Evolutionary conservation across 2,797 vertebrate species (phyloP).

Genomic region (Lepus townsendii): DNA sequence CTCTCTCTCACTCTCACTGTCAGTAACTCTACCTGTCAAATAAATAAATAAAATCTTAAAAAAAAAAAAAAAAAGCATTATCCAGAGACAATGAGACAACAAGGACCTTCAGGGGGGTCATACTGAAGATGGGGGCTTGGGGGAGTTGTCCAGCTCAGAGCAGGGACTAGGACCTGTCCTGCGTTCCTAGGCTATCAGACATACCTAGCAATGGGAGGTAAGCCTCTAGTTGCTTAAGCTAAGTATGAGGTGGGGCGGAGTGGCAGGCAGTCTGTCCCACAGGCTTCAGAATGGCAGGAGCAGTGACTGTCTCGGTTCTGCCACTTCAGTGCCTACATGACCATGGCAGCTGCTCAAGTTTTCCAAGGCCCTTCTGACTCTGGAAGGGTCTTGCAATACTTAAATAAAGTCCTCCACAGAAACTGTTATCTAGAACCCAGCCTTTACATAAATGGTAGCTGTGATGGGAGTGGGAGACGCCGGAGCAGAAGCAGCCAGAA

Average conservation of each 20-base stretch:
- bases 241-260: neutral
- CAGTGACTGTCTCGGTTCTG: neutral
- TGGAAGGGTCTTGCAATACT: neutral
- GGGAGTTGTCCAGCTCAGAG: neutral
- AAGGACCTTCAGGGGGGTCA: neutral
- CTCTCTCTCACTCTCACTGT: no score
- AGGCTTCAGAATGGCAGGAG: neutral
- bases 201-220: neutral
- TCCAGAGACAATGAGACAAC: neutral
- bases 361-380: neutral
- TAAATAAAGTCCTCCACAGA: neutral
- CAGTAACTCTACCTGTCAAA: no score
- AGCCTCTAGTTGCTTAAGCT: neutral
- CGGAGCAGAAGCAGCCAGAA: neutral
- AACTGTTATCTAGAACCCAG: neutral
- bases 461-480: neutral
- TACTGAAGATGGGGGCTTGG: neutral
- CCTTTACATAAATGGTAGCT: neutral
- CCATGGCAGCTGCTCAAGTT: neutral
- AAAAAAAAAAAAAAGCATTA: neutral
- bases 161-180: neutral
- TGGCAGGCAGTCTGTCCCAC: no score
- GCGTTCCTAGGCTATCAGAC: neutral
- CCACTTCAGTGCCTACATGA: neutral
- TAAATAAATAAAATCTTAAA: no score